Conservation (phyloP, 2,113 vertebrate genomes). For the Spermophilus dauricus region DNA sequence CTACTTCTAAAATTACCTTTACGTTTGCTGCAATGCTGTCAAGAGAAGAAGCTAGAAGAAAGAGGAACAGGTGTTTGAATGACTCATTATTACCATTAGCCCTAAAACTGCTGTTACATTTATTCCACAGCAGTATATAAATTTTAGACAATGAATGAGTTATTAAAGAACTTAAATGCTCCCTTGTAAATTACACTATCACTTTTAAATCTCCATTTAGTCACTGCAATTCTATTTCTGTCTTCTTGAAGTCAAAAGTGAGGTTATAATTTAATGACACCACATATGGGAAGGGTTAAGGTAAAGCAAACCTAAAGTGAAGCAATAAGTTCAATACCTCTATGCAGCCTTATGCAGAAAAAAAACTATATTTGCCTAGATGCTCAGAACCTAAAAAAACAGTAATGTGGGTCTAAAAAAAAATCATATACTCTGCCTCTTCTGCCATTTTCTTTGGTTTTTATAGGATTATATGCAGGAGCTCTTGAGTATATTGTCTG, state of each 20-base stretch:
- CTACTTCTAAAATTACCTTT: conserved; percentile 82
- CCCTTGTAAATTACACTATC: conserved; percentile 31
- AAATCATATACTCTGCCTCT: not conserved
- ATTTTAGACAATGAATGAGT: conserved; percentile 13
- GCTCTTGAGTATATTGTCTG: not conserved
- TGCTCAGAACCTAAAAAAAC: not conserved
- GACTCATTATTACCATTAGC: conserved; percentile 50
- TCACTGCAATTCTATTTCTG: conserved; percentile 7
- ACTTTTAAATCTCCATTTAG: conserved; percentile 27
- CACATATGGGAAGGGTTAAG: not conserved
- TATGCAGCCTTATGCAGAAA: not conserved
- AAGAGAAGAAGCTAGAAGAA: conserved; percentile 84
- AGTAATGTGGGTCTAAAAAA: not conserved
- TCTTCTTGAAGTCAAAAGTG: not conserved
- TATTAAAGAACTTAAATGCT: conserved; percentile 9
- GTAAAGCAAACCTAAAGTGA: not conserved
- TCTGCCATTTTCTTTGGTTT: not conserved
- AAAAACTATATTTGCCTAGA: not conserved
- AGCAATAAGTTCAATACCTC: not conserved
- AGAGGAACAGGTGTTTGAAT: conserved; percentile 72
- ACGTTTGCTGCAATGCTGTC: conserved; percentile 74
- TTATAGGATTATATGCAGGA: not conserved
- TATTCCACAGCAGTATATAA: conserved; percentile 17
- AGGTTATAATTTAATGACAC: not conserved
- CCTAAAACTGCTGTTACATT: conserved; percentile 23